Evolutionary conservation across 2,888 invertebrate species (phyloP).

Genomic region (Notocelia uddmanniana): DNA sequence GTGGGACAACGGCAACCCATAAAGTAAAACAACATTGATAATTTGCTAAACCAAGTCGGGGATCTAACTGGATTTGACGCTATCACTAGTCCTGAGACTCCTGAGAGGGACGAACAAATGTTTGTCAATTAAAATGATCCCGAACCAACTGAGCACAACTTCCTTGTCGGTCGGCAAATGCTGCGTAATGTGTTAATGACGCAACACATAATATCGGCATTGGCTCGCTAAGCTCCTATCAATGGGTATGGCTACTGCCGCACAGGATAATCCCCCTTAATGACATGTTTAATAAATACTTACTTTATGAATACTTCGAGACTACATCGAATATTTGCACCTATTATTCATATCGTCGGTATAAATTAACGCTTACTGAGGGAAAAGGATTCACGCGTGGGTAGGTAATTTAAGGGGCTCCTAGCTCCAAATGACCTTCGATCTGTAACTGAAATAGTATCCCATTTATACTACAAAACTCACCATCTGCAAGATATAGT

Average conservation of each 20-base stretch:
- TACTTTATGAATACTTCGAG: neutral
- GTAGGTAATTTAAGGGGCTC: too few relatives aligned
- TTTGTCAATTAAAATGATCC: conserved; percentile 40
- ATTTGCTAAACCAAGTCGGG: conserved; percentile 16
- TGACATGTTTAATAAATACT: conserved; percentile 6
- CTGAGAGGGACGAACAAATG: conserved; percentile 35
- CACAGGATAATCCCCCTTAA: conserved; percentile 30
- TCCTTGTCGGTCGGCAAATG: conserved; percentile 34
- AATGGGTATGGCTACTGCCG: neutral
- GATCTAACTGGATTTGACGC: conserved; percentile 21
- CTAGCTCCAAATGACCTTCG: too few relatives aligned
- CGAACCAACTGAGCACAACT: conserved; percentile 36
- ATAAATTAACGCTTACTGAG: too few relatives aligned
- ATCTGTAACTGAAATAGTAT: too few relatives aligned
- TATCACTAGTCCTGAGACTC: conserved; percentile 15
- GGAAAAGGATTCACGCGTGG: too few relatives aligned
- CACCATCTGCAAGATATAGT: too few relatives aligned
- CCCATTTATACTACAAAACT: too few relatives aligned
- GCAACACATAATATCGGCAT: conserved; percentile 17
- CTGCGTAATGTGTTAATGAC: conserved; percentile 38
- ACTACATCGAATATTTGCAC: too few relatives aligned
- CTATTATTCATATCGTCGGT: too few relatives aligned
- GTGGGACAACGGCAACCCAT: neutral
- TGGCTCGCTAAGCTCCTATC: conserved; percentile 33
- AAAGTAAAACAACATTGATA: conserved; percentile 9